These are phyloP conservation scores for Leptura quadrifasciata DNA, from an alignment of 2,888 invertebrate genomes.

Conservation along the genomic window DNA sequence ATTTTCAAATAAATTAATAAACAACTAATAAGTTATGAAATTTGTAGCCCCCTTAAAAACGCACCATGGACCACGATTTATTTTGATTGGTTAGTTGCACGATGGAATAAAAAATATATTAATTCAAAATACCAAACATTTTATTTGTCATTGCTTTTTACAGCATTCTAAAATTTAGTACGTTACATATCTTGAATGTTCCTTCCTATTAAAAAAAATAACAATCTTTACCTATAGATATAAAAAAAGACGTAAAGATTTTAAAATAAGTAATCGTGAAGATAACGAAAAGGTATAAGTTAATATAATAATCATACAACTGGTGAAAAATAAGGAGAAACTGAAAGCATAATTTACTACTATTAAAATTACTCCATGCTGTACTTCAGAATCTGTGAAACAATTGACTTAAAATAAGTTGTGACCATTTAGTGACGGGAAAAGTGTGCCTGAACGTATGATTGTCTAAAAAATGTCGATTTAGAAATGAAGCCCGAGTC, in stretches of 20 bases:
- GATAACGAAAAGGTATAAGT: constrained; percentile 15
- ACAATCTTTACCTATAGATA: constrained; percentile 34
- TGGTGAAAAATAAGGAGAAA: constrained; percentile 17
- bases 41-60: too few relatives aligned
- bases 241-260: constrained; percentile 39
- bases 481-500: constrained; percentile 17
- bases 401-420: constrained; percentile 18
- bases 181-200: constrained; percentile 53
- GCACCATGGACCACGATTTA: too few relatives aligned
- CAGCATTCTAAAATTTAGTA: constrained; percentile 57
- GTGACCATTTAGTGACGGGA: not conserved
- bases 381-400: not conserved
- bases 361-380: not conserved
- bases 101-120: constrained; percentile 27
- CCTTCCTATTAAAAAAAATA: constrained; percentile 45
- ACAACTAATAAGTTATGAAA: too few relatives aligned
- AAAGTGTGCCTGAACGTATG: constrained; percentile 18
- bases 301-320: constrained; percentile 12
- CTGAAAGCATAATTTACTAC: constrained; percentile 19
- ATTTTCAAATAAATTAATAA: too few relatives aligned
- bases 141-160: constrained; percentile 57
- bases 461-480: constrained; percentile 34
- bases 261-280: constrained; percentile 5
- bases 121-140: constrained; percentile 62
- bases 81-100: too few relatives aligned